Evolutionary conservation across 2,113 vertebrate genomes (phyloP).

Genomic region (Dunckerocampus dactyliophorus): DNA sequence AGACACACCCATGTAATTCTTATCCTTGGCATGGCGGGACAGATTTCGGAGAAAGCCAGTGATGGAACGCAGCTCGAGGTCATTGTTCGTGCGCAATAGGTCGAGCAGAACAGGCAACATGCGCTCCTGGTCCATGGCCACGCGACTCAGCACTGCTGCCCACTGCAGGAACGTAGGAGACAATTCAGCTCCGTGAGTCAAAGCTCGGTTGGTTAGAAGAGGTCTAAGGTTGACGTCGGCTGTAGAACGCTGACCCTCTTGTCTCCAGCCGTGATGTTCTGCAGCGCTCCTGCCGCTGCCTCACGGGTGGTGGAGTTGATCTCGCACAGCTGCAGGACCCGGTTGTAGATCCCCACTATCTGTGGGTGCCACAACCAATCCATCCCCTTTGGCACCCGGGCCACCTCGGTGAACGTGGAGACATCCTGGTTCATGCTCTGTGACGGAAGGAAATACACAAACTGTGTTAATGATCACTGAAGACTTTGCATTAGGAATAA

Average conservation of each 20-base stretch:
- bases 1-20: constrained; percentile 87
- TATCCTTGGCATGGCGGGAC: constrained; percentile 81
- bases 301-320: constrained; percentile 83
- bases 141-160: constrained; percentile 81
- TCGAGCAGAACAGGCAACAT: constrained; percentile 83
- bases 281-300: constrained; percentile 85
- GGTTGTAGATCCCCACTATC: constrained; percentile 81
- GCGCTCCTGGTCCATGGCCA: constrained; percentile 85
- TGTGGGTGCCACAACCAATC: constrained; percentile 95
- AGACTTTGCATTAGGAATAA: not conserved
- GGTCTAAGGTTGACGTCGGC: not conserved
- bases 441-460: not conserved
- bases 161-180: constrained; percentile 71
- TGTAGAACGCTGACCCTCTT: constrained; percentile 71
- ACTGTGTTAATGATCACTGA: not conserved
- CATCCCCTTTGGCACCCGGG: constrained; percentile 79
- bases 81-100: constrained; percentile 75
- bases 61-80: constrained; percentile 84
- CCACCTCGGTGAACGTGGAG: constrained; percentile 80
- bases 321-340: constrained; percentile 80
- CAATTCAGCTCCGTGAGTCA: not conserved
- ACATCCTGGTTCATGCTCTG: constrained; percentile 74
- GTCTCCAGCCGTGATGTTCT: constrained; percentile 94
- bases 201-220: not conserved
- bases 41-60: constrained; percentile 90